Evolutionary conservation across 2,113 vertebrate genomes (phyloP), one percentile per base, ranked within the genome.

Genomic region (Lichenostomus cassidix): DNA sequence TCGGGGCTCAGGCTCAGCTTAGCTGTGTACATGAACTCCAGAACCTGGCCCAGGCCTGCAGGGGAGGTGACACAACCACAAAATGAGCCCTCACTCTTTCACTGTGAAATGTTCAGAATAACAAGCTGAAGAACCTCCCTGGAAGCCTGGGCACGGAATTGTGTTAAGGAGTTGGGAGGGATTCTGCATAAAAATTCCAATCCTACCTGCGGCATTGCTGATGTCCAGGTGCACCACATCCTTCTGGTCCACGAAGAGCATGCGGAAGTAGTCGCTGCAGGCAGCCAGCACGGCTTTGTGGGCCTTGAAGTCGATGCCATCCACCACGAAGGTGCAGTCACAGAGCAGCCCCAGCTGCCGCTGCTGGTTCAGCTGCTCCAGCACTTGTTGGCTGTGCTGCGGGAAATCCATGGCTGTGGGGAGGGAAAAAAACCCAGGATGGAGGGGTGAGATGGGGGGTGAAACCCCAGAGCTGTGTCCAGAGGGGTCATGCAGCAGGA

Each of bases 11-110:
- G 96, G 95, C 93, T 99, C 81, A 99, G 98, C 96, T 99, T 99
- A 56, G 99, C 98, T 0, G 99, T 99, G 98, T 99, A 99, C 99
- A 99, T 99, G 91, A 99, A 99, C 89, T 99, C 99, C 97, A 99
- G 95, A 49, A 99, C 98, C 81, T 99, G 99, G 16, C 98, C 98
- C 95, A 99, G 97, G 96, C 99, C 99, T 99, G 97, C 64, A 24
- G 23, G 25, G 42, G 60, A 90, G 33, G 35, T 0, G 7, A 71
- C 3, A 5, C 29, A 6, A 60, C 4, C 52, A 71, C 22, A 3
- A 33, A 25, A 28, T 12, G 7, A 87, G 62, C 60, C 25, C 27
- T 44, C 1, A 5, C 60, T 59, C 28, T 5, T 37, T 5, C 35
- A 28, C 12, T 37, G 1, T 16, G 21, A 41, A 53, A 68, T 0